Evolutionary conservation across 2,113 vertebrate genomes (phyloP).

Genomic region (Alosa alosa): DNA sequence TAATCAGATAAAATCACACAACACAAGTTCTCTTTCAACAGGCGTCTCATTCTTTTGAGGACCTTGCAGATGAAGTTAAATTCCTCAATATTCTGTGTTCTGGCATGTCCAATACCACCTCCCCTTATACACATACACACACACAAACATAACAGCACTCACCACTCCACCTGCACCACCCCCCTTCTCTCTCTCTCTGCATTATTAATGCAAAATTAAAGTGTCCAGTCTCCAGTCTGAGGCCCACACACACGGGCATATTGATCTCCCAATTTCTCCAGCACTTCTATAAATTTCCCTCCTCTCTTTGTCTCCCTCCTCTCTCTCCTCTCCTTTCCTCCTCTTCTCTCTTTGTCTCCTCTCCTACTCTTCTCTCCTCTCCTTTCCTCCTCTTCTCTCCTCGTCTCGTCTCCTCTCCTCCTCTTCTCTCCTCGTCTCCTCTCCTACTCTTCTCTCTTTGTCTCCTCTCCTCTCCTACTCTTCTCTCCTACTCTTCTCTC

Average conservation of each 20-base stretch:
- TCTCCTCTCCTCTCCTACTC: too few relatives aligned
- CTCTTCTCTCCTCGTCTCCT: too few relatives aligned
- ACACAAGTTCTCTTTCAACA: too few relatives aligned
- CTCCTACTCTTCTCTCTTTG: too few relatives aligned
- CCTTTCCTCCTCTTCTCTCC: too few relatives aligned
- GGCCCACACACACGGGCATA: constrained; percentile 58
- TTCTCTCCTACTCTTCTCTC: too few relatives aligned
- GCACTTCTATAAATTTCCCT: constrained; percentile 64
- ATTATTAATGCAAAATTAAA: constrained; percentile 77
- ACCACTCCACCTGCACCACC: neutral
- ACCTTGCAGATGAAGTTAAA: neutral
- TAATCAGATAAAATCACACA: too few relatives aligned
- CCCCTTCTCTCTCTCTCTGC: constrained; percentile 42
- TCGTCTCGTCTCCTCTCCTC: too few relatives aligned
- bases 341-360: too few relatives aligned
- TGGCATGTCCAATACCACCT: neutral
- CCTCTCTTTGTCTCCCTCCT: constrained; percentile 43
- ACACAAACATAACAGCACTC: neutral
- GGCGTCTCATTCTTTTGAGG: too few relatives aligned
- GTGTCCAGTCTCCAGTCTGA: constrained; percentile 63
- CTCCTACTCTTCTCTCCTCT: too few relatives aligned
- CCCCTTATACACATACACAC: constrained; percentile 14
- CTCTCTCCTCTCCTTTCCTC: constrained; percentile 18
- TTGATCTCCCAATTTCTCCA: constrained; percentile 65
- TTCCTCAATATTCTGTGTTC: neutral